These are phyloP conservation scores for Brachyistius frenatus DNA, from an alignment of 2,113 vertebrate species.

Conservation along the genomic window DNA sequence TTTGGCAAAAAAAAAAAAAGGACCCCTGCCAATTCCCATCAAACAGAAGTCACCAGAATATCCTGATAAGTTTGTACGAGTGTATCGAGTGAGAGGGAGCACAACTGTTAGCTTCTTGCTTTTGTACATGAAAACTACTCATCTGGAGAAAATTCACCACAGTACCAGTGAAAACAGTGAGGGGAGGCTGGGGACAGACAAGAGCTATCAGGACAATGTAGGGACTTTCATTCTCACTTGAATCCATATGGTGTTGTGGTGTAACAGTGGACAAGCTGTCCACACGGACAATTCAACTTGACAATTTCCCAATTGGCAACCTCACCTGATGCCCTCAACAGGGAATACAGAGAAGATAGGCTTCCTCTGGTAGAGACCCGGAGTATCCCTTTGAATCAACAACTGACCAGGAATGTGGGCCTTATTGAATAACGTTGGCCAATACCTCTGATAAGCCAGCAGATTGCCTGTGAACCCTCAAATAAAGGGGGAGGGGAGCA, in stretches of 20 bases:
- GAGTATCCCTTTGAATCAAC: conserved; percentile 14
- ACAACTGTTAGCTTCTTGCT: too few species aligned
- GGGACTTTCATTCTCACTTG: conserved; percentile 17
- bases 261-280: conserved; percentile 27
- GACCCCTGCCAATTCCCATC: too few species aligned
- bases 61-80: too few species aligned
- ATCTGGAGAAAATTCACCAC: background rate
- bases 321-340: conserved; percentile 5
- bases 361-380: background rate
- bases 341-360: background rate
- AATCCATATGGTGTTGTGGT: background rate
- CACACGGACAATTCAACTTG: conserved; percentile 1
- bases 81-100: too few species aligned
- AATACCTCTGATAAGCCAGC: background rate
- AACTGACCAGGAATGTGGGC: background rate
- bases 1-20: too few species aligned
- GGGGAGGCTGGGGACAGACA: background rate
- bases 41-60: too few species aligned
- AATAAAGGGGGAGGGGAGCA: background rate
- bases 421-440: background rate
- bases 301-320: conserved; percentile 30
- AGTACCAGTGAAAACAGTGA: background rate
- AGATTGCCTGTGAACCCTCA: background rate
- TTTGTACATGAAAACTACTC: background rate
- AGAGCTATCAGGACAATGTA: conserved; percentile 6